Conservation (phyloP, 2,888 invertebrate genomes). For the Leptothorax acervorum region DNA sequence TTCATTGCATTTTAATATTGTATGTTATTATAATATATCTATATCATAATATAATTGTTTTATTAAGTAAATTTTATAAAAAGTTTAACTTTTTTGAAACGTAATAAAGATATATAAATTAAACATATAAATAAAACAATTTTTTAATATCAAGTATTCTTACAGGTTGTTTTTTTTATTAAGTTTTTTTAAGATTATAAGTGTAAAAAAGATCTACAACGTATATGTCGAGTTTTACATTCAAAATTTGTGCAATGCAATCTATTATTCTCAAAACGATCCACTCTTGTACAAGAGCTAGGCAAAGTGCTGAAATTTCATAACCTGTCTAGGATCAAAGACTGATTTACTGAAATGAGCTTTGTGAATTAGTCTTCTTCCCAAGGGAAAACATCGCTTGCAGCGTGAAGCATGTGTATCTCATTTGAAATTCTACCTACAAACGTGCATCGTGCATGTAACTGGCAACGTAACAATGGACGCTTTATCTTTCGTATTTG, state of each 20-base stretch:
- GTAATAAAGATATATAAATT: not conserved
- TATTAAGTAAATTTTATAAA: not conserved
- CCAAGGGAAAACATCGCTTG: not conserved
- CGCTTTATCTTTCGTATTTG: slow-evolving; percentile 1
- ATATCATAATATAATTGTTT: not conserved
- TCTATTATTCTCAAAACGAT: not conserved
- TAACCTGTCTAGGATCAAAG: not conserved
- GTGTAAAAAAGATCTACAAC: not conserved
- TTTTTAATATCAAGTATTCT: not conserved
- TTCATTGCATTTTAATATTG: not conserved
- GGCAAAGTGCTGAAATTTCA: not conserved
- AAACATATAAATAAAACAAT: not conserved
- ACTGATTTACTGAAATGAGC: not conserved
- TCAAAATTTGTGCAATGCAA: not conserved
- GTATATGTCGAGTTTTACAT: not conserved
- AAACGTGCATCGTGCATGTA: not conserved
- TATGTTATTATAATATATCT: not conserved
- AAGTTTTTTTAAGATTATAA: not conserved
- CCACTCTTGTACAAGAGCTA: not conserved
- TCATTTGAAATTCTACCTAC: slow-evolving; percentile 17
- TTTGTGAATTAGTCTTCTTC: not conserved
- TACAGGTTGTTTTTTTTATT: not conserved
- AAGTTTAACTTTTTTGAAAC: not conserved
- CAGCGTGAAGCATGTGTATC: not conserved
- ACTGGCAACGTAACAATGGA: not conserved